Evolutionary conservation across 2,888 invertebrate genomes (phyloP), one percentile per base, ranked within the genome.

Genomic region (Acronicta aceris): DNA sequence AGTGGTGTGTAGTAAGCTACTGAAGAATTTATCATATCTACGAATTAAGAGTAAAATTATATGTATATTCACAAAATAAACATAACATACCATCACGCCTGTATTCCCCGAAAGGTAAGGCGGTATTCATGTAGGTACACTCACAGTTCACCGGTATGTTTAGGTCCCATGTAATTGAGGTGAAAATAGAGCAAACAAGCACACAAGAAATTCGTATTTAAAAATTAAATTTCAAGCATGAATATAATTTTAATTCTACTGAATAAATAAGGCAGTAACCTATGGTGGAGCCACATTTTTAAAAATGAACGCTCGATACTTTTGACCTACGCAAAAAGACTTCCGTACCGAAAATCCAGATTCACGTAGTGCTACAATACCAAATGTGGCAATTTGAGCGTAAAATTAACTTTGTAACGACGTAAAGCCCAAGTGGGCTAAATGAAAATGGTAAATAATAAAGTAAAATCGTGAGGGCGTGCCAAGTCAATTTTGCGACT

Each of bases 361-460:
- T 62, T 43, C 52, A 61, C 70, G 65, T 69, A 49, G 45, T 57
- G 71, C 25, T 49, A 59, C 58, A 49, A 59, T 67, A 66, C 58
- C 51, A 64, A 67, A 71, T 70, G 63, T 63, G 58, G 67, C 67
- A 73, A 63, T 77, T 77, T 79, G 52, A 74, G 79, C 77, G 77
- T 79, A 79, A 77, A 77, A 77, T 77, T 79, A 77, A 77, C 79
- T 77, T 74, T 76, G 79, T 65, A 79, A 76, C 74, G 76, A 76
- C 54, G 71, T 74, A 68, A 76, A 76, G 74, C 79, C 79, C 77
- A 74, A 79, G 79, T 79, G 76, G 65, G 69, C 76, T 74, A 82
- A 85, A 85, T 84, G 81, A 78, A 84, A 85, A 83, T 81, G 79
- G 83, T 83, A 85, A 85, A 85, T 84, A 85, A 82, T 78, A 79